Evolutionary conservation across 2,113 vertebrate species (phyloP).

Genomic region (Ceyx melanurus): DNA sequence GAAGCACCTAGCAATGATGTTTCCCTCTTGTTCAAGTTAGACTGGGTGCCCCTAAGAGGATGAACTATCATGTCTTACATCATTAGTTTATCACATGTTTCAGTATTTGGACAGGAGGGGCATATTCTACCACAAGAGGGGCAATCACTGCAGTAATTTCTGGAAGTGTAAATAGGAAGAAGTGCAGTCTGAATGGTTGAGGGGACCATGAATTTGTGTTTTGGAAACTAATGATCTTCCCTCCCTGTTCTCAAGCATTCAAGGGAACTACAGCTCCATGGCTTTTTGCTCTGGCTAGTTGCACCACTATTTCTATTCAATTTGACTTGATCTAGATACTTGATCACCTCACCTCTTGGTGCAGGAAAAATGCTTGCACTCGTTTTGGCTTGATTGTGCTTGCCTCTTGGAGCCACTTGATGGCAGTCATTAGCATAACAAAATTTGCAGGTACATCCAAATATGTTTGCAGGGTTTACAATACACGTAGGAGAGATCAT

Average conservation of each 20-base stretch:
- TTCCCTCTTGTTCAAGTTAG: neutral
- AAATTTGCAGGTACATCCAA: neutral
- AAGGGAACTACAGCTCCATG: neutral
- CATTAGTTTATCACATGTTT: neutral
- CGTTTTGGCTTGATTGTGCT: neutral
- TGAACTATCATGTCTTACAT: neutral
- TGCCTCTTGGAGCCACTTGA: neutral
- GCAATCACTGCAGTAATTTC: neutral
- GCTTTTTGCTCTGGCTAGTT: accelerated
- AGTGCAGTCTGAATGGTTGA: neutral
- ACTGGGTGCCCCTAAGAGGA: too few relatives aligned
- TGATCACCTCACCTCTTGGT: neutral
- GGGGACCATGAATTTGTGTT: accelerated
- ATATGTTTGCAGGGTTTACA: neutral
- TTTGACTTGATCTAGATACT: neutral
- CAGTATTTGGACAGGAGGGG: neutral
- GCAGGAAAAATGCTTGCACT: neutral
- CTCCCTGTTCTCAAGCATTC: neutral
- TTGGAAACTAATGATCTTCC: neutral
- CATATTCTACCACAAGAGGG: accelerated
- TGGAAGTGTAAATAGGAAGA: neutral
- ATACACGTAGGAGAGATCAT: neutral
- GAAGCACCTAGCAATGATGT: neutral
- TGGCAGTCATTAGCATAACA: neutral
- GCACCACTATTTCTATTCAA: too few relatives aligned